Base-by-base conservation (phyloP, 2,113 vertebrate genomes). In the Apaloderma vittatum region DNA sequence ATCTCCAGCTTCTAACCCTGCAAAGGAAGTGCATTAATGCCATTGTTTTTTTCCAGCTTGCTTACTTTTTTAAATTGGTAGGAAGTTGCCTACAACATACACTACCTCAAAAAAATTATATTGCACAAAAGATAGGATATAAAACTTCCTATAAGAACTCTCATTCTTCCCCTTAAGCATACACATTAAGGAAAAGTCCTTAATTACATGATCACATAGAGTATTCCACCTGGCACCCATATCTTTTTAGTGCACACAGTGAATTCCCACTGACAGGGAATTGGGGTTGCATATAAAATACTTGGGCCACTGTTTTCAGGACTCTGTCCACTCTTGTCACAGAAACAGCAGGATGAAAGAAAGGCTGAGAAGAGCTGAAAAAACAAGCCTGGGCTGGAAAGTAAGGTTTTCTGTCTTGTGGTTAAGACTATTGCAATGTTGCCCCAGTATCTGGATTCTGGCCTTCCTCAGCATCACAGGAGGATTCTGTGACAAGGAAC, bases 21-120 rank as follows among this genome's bases (percentile, higher is more conserved):
- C 13, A 83, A 83, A 73, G 5, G 1, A 92, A 88, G 22, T 22
- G 15, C 19, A 36, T 29, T 29, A 61, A 73, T 57, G 18, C 10
- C n/a, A 27, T 12, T 75, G 6, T 0, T 8, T 76, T 71, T 57
- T 46, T 9, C 16, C 8, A 9, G 9, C 2, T 17, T 8, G 7
- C 29, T 75, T n/a, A n/a, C n/a, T 72, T 55, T 43, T 48, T 37
- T 32, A 8, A 71, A n/a, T 26, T 8, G 8, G 11, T 65, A 88
- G 22, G 30, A 85, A 85, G 43, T 43, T 63, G 24, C 24, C 75
- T 18, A 59, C 36, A 85, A 78, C 12, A 58, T 16, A 80, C 5
- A 21, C 24, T 32, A 74, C 11, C 58, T 59, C 4, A 55, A 79
- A 71, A 71, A 83, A 59, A 3, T 16, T 54, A 46, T 10, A 27